A percentile compares a stretch with the other conserved stretches of the same genome.
These are phyloP conservation scores for Kuschelorhynchus macadamiae DNA, from an alignment of 2,888 invertebrate species.

Conservation along the genomic window DNA sequence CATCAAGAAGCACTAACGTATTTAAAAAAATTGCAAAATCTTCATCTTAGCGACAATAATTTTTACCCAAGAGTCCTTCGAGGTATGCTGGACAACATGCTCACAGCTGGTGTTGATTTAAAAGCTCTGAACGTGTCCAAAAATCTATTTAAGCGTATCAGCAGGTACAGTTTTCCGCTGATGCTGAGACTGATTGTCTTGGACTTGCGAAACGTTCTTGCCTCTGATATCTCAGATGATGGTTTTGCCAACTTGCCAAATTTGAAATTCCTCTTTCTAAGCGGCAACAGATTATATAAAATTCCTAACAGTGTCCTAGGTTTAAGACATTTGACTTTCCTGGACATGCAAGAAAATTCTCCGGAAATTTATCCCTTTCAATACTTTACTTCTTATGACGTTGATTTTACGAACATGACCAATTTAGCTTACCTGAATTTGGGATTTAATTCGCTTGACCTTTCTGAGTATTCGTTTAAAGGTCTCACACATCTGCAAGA, in stretches of 20 bases:
- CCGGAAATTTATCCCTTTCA: conserved; percentile 67
- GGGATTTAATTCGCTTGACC: conserved; percentile 71
- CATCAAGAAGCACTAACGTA: conserved; percentile 71
- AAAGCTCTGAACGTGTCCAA: conserved; percentile 70
- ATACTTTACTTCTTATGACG: conserved; percentile 71
- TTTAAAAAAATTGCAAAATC: conserved; percentile 67
- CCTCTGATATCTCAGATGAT: conserved; percentile 67
- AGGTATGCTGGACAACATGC: conserved; percentile 67
- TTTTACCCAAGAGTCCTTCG: conserved; percentile 69
- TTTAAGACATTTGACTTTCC: conserved; percentile 67
- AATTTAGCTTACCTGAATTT: conserved; percentile 71
- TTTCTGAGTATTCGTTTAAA: conserved; percentile 71
- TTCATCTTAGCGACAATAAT: conserved; percentile 73
- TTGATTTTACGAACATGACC: conserved; percentile 70
- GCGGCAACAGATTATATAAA: conserved; percentile 71
- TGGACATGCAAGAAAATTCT: conserved; percentile 72
- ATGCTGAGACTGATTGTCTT: conserved; percentile 73
- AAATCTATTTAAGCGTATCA: conserved; percentile 73
- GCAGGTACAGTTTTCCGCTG: conserved; percentile 69
- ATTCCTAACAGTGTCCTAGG: conserved; percentile 71
- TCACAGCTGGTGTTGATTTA: conserved; percentile 67
- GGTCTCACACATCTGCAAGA: conserved; percentile 70
- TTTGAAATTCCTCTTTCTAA: conserved; percentile 70
- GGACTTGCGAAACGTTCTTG: conserved; percentile 72
- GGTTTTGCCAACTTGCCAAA: conserved; percentile 72